These are phyloP conservation scores for Onychorhynchus coronatus DNA, from an alignment of 2,113 vertebrate species.

Conservation along the genomic window DNA sequence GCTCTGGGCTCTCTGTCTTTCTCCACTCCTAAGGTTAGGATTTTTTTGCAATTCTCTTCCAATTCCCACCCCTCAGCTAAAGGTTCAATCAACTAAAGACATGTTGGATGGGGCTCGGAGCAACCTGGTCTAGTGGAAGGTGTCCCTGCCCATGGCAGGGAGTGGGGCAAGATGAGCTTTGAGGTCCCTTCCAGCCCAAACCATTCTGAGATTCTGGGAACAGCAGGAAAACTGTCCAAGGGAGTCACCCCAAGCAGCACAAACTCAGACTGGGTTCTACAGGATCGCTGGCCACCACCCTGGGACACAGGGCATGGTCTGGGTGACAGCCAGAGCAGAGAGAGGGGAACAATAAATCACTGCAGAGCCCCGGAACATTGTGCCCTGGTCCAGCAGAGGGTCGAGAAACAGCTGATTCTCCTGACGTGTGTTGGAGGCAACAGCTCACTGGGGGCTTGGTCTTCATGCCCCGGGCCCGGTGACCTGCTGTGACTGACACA, in stretches of 20 bases:
- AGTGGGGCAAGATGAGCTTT: background rate
- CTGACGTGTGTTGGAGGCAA: background rate
- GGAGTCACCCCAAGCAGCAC: background rate
- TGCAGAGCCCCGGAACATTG: background rate
- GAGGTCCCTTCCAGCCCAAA: background rate
- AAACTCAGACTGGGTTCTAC: background rate
- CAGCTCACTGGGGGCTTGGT: background rate
- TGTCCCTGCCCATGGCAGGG: background rate
- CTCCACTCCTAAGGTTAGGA: background rate
- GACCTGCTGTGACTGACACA: background rate
- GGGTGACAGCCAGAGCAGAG: background rate
- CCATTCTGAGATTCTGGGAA: background rate
- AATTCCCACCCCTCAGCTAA: background rate
- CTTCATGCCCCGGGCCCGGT: background rate
- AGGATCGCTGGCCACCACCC: background rate
- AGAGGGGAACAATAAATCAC: background rate
- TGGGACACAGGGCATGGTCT: background rate
- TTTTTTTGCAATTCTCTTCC: background rate
- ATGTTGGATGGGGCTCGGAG: background rate
- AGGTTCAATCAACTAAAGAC: background rate
- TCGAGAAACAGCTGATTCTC: background rate
- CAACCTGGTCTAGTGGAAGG: background rate
- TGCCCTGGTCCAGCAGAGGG: fast-evolving
- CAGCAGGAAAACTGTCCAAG: background rate
- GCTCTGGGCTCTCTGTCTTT: background rate